phyloP scores from a whole-genome alignment of 2,888 invertebrate genomes.

The Oasisia sp. region DNA sequence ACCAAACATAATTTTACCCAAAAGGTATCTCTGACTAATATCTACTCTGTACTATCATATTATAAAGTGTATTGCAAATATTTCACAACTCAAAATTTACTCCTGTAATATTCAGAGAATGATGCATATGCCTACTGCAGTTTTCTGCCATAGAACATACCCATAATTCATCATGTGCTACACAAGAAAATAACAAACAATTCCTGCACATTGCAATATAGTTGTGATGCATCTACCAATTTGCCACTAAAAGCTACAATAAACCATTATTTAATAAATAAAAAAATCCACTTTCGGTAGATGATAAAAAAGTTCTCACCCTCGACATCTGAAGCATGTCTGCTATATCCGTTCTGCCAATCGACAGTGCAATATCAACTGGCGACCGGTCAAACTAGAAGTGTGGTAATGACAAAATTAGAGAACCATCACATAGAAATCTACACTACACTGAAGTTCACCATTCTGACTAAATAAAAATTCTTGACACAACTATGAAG shows the following conservation, averaged over 20 bases:
- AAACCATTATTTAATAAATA: neutral
- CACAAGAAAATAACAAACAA: neutral
- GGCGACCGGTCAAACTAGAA: constrained; percentile 62
- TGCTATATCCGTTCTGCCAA: constrained; percentile 69
- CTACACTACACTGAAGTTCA: too few species aligned
- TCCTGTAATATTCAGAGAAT: too few species aligned
- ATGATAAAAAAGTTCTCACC: constrained; percentile 23
- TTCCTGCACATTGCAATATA: neutral
- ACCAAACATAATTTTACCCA: too few species aligned
- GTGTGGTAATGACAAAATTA: neutral
- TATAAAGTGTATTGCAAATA: too few species aligned
- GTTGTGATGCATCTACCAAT: neutral
- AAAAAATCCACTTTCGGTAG: neutral
- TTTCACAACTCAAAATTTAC: too few species aligned
- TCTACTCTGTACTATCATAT: too few species aligned
- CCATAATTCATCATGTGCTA: neutral
- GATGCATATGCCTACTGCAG: too few species aligned
- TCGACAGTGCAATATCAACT: constrained; percentile 68
- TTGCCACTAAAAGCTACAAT: neutral
- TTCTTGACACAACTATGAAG: too few species aligned
- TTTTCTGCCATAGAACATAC: neutral
- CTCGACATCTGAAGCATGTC: constrained; percentile 55
- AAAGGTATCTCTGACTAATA: too few species aligned
- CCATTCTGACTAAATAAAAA: too few species aligned
- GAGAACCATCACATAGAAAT: neutral